phyloP scores from a whole-genome alignment of 2,113 vertebrate species.

The Otis tarda region DNA sequence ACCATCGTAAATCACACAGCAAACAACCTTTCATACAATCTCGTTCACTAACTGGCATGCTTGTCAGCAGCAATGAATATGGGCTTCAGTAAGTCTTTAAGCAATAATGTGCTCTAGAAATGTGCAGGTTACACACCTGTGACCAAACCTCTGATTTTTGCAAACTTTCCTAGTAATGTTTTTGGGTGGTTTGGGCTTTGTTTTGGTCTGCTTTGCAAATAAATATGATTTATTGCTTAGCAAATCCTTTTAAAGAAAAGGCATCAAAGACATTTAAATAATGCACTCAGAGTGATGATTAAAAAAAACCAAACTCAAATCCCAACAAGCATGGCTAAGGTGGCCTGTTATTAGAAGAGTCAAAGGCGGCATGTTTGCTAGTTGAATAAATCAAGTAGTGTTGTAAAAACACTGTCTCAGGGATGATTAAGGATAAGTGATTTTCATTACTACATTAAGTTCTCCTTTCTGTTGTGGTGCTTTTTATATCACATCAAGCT shows the following conservation, averaged over 20 bases:
- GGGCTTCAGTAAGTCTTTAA: slow-evolving; percentile 28
- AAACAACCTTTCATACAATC: neutral
- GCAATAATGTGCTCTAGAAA: neutral
- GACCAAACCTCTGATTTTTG: neutral
- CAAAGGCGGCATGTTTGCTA: slow-evolving; percentile 28
- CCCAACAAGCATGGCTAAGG: slow-evolving; percentile 7
- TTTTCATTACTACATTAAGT: slow-evolving; percentile 55
- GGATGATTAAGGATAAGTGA: slow-evolving; percentile 55
- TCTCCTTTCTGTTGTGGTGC: slow-evolving; percentile 52
- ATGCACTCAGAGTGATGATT: neutral
- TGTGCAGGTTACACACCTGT: neutral
- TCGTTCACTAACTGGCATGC: neutral
- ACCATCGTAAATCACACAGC: neutral
- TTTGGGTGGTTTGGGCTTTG: neutral
- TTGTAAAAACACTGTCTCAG: slow-evolving; percentile 53
- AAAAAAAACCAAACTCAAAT: slow-evolving; percentile 16
- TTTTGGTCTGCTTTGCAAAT: neutral
- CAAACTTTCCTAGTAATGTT: neutral
- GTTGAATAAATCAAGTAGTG: slow-evolving; percentile 33
- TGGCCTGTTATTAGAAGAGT: slow-evolving; percentile 42
- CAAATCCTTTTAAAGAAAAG: slow-evolving; percentile 31
- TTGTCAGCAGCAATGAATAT: slow-evolving; percentile 51
- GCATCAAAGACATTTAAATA: slow-evolving; percentile 45
- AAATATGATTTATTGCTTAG: slow-evolving; percentile 19
- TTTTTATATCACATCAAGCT: slow-evolving; percentile 38